These are phyloP conservation scores for Psophia crepitans DNA, from an alignment of 2,113 vertebrate species.

Conservation along the genomic window DNA sequence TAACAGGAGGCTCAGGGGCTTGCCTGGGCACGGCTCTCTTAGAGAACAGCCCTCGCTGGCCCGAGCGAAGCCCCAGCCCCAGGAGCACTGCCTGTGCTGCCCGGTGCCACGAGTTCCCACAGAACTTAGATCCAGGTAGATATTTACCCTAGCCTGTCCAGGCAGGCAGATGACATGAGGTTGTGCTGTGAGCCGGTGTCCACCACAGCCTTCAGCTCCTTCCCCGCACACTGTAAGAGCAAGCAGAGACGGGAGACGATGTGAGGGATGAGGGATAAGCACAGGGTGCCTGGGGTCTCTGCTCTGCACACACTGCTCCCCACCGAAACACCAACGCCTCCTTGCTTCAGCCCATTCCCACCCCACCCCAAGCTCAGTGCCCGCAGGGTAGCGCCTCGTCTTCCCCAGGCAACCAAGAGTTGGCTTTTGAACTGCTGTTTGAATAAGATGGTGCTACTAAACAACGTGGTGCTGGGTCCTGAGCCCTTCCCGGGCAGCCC, in stretches of 20 bases:
- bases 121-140: not conserved
- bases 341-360: fast-evolving
- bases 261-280: not conserved
- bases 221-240: constrained; percentile 80
- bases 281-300: not conserved
- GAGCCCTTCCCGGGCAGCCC: not conserved
- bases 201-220: constrained; percentile 79
- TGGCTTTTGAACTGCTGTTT: not conserved
- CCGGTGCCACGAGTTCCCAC: not conserved
- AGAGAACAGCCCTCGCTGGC: not conserved
- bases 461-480: not conserved
- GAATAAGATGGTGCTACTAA: not conserved
- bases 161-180: constrained; percentile 81
- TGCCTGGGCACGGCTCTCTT: not conserved
- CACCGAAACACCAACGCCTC: not conserved
- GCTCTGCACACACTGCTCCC: not conserved
- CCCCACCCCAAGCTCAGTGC: fast-evolving
- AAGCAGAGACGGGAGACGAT: not conserved
- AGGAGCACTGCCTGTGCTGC: not conserved
- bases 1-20: not conserved
- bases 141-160: constrained; percentile 83
- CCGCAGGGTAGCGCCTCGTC: fast-evolving
- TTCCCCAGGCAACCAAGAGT: not conserved
- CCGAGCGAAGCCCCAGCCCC: not conserved
- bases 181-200: constrained; percentile 85